These are phyloP conservation scores for Pheosia gnoma DNA, from an alignment of 2,888 invertebrate genomes.

Conservation along the genomic window DNA sequence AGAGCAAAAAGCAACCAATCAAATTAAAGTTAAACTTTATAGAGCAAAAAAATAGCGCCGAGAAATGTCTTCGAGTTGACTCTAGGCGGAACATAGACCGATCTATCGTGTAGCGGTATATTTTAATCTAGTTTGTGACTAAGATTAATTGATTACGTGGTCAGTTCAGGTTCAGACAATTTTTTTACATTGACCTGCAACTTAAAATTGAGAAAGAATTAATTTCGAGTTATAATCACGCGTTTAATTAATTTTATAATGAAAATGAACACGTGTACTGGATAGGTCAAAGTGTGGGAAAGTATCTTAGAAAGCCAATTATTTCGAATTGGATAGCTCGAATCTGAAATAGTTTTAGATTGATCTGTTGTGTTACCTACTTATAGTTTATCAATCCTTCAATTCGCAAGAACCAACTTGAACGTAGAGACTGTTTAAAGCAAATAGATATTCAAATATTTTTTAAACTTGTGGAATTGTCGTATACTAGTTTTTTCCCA, in stretches of 20 bases:
- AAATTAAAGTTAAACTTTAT: constrained; percentile 12
- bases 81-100: constrained; percentile 15
- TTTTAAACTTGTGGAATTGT: too few relatives aligned
- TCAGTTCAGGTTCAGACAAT: background rate
- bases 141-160: constrained; percentile 46
- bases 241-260: constrained; percentile 32
- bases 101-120: constrained; percentile 40
- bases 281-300: background rate
- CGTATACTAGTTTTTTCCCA: too few relatives aligned
- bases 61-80: constrained; percentile 5
- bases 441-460: too few relatives aligned
- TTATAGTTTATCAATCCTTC: too few relatives aligned
- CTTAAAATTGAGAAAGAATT: constrained; percentile 1
- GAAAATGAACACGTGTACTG: background rate
- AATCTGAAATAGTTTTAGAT: background rate
- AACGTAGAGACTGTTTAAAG: too few relatives aligned
- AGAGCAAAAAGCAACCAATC: constrained; percentile 19
- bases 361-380: too few relatives aligned
- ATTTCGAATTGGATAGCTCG: background rate
- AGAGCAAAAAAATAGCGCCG: constrained; percentile 13
- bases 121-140: constrained; percentile 43
- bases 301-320: background rate
- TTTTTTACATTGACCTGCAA: constrained; percentile 1
- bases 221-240: constrained; percentile 1
- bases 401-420: too few relatives aligned